Evolutionary conservation across 2,797 vertebrate species (phyloP).

Genomic region (Oreonectes daqikongensis): DNA sequence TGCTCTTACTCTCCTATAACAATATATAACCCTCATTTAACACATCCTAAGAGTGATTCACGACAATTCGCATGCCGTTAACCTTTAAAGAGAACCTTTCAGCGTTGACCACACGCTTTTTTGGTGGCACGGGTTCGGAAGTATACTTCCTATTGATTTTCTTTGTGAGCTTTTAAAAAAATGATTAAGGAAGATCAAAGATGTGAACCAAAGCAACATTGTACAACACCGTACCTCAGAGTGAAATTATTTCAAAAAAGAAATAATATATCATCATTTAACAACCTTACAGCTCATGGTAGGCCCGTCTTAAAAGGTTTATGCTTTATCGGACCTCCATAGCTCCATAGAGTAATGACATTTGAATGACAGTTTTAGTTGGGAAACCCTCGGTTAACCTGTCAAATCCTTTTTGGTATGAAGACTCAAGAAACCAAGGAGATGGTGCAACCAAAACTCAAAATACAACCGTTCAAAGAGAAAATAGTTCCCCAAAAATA

Average conservation of each 20-base stretch:
- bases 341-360: neutral
- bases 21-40: slow-evolving; percentile 36
- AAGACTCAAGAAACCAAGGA: too few relatives aligned
- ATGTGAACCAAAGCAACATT: neutral
- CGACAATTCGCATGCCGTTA: slow-evolving; percentile 7
- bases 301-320: neutral
- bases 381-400: neutral
- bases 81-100: slow-evolving; percentile 7
- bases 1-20: slow-evolving; percentile 20
- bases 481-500: too few relatives aligned
- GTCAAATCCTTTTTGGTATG: neutral
- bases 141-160: neutral
- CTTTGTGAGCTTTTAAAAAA: neutral
- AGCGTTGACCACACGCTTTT: neutral
- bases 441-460: neutral
- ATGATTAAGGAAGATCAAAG: neutral
- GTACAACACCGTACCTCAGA: neutral
- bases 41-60: slow-evolving; percentile 17
- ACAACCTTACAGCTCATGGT: neutral
- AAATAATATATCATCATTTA: neutral
- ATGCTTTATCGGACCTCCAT: neutral
- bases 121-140: neutral
- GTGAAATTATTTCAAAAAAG: neutral
- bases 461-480: too few relatives aligned
- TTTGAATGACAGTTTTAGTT: slow-evolving; percentile 10